Base-by-base conservation (phyloP, 2,797 vertebrate genomes). In the Anguilla megastoma region DNA sequence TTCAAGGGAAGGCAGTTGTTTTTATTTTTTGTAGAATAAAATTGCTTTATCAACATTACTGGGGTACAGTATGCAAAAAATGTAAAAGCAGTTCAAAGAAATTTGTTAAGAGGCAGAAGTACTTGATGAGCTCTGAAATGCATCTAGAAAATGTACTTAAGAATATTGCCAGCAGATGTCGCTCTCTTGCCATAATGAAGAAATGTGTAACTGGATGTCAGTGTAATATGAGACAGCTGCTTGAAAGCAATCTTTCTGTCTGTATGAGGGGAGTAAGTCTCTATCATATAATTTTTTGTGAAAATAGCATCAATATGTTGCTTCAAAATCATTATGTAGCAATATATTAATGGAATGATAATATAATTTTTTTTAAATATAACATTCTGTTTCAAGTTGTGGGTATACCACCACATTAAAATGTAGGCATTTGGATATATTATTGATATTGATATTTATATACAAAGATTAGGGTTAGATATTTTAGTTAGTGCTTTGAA, bases 111-210 rank as follows among this genome's bases (percentile, higher is more conserved):
- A 16, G 30, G 3, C 2, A 14, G 30, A 45, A 41, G 24, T 21
- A 6, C 56, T 69, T 76, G n/a, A 79, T 9, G 24, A 79, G n/a
- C 74, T 33, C 71, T 45, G 27, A 60, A 8, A 85, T 74, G 3
- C 50, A 30, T 66, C 76, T 30, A 60, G 33, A 30, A 8, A 69
- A 69, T 85, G 6, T 14, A 82, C 18, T 88, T 71, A 24, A 56
- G 83, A 24, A 45, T 88, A 41, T 89, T 56, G 2, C 94, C 96
- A 96, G 92, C 92, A 96, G 96, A 92, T 94, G 95, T 95, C 89
- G 93, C 92, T 89, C 90, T 88, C 88, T n/a, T 92, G 92, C 82
- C 88, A 92, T 94, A 89, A 76, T 87, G 85, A 66, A 60, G 93
- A 92, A 54, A 89, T 90, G 76, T 36, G 12, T 56, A 69, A 54